Conservation (phyloP, 1,140 invertebrate species). For the Drosophila mojavensis region DNA sequence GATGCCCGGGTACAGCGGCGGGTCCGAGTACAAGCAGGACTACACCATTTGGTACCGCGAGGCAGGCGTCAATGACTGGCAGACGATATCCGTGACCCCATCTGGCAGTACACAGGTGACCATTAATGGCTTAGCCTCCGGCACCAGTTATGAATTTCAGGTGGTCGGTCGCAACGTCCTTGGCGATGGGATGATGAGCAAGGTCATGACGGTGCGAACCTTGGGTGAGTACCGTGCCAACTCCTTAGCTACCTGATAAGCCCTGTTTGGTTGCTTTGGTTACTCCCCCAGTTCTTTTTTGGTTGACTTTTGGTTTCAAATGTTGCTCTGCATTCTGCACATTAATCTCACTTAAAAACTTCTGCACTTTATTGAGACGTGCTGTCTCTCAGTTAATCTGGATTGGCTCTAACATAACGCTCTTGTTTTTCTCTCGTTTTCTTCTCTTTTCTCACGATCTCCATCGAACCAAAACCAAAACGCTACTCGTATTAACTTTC, state of each 20-base stretch:
- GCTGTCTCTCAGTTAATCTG: slow-evolving; percentile 42
- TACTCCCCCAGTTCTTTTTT: slow-evolving; percentile 9
- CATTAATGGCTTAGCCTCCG: slow-evolving; percentile 94
- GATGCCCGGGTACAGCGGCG: slow-evolving; percentile 97
- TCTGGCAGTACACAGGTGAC: slow-evolving; percentile 95
- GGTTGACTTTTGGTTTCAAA: slow-evolving; percentile 42
- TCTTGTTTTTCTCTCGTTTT: slow-evolving; percentile 79
- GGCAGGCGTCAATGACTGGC: slow-evolving; percentile 93
- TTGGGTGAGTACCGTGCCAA: slow-evolving; percentile 88
- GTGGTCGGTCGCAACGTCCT: slow-evolving; percentile 97
- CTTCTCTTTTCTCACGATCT: slow-evolving; percentile 75
- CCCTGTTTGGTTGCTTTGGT: slow-evolving; percentile 42
- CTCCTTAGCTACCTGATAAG: slow-evolving; percentile 7
- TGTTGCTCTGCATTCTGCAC: slow-evolving; percentile 48
- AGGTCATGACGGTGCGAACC: slow-evolving; percentile 94
- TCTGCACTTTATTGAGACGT: slow-evolving; percentile 43
- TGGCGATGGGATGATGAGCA: slow-evolving; percentile 97
- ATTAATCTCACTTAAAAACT: slow-evolving; percentile 49
- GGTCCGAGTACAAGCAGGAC: slow-evolving; percentile 96
- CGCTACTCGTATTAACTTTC: slow-evolving; percentile 70
- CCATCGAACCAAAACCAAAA: slow-evolving; percentile 56
- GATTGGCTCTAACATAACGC: slow-evolving; percentile 83
- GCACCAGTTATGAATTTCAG: slow-evolving; percentile 97
- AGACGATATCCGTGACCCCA: slow-evolving; percentile 95
- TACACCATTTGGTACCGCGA: slow-evolving; percentile 97